Conservation (phyloP, 1,140 invertebrate genomes). For the silkworm (Bombyx mori) region DNA sequence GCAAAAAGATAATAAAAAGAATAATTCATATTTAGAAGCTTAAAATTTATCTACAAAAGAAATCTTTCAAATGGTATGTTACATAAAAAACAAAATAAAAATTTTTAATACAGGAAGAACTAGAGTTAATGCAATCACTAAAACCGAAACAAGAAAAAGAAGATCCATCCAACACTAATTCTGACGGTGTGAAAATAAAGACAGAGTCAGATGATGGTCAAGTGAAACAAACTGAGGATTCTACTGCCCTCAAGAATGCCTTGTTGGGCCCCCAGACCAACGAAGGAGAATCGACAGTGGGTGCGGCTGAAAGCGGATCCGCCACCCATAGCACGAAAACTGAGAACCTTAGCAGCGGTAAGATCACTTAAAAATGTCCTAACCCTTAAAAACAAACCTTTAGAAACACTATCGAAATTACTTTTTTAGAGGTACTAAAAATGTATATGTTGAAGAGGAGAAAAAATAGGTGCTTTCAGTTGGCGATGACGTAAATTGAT, state of each 20-base stretch:
- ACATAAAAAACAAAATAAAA: no score
- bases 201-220: slow-evolving; percentile 44
- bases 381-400: slow-evolving; percentile 3
- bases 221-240: slow-evolving; percentile 57
- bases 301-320: slow-evolving; percentile 26
- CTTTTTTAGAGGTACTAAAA: no score
- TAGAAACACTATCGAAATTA: no score
- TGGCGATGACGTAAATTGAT: no score
- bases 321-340: slow-evolving; percentile 41
- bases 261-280: slow-evolving; percentile 47
- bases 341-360: slow-evolving; percentile 43
- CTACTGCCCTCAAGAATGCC: slow-evolving; percentile 53
- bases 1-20: no score
- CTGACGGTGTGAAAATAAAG: slow-evolving; percentile 38
- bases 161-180: slow-evolving; percentile 20
- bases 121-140: slow-evolving; percentile 41
- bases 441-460: no score
- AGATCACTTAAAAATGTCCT: no score
- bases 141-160: slow-evolving; percentile 60
- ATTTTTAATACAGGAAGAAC: slow-evolving; percentile 37
- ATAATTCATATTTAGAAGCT: no score
- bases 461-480: no score
- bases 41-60: no score
- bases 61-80: no score
- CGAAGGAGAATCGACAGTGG: slow-evolving; percentile 27